Evolutionary conservation across 2,113 vertebrate species (phyloP).

Genomic region (Bambusicola thoracicus): DNA sequence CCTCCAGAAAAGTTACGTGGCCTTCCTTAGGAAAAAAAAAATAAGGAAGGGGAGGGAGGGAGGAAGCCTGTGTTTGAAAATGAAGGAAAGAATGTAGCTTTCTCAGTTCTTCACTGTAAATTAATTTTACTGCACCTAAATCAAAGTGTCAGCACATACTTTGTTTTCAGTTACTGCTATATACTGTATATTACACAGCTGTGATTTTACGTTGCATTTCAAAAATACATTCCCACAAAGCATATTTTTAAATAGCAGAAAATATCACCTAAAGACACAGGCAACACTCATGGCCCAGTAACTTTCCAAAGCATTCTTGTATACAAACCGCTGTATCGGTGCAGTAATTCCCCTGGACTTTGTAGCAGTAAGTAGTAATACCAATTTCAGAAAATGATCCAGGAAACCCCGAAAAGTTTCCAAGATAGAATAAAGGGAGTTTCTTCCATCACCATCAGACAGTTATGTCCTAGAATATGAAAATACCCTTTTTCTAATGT

Average conservation of each 20-base stretch:
- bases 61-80: conserved; percentile 20
- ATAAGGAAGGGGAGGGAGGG: neutral
- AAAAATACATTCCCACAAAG: conserved; percentile 4
- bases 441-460: neutral
- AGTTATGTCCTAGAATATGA: neutral
- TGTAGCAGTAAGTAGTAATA: neutral
- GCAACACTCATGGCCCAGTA: neutral
- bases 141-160: conserved; percentile 61
- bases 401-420: neutral
- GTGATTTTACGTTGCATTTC: conserved; percentile 46
- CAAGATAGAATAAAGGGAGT: neutral
- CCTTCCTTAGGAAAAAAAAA: neutral
- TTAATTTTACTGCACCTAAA: conserved; percentile 69
- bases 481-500: neutral
- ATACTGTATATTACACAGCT: conserved; percentile 11
- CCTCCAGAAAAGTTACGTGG: conserved; percentile 36
- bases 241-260: conserved; percentile 41
- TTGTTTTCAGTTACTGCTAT: conserved; percentile 64
- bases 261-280: neutral
- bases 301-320: neutral
- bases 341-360: neutral
- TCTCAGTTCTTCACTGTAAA: conserved; percentile 64
- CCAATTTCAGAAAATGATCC: neutral
- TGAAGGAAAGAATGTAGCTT: conserved; percentile 47
- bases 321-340: neutral